phyloP scores from a whole-genome alignment of 2,888 invertebrate genomes.

The Rhagonycha lutea region DNA sequence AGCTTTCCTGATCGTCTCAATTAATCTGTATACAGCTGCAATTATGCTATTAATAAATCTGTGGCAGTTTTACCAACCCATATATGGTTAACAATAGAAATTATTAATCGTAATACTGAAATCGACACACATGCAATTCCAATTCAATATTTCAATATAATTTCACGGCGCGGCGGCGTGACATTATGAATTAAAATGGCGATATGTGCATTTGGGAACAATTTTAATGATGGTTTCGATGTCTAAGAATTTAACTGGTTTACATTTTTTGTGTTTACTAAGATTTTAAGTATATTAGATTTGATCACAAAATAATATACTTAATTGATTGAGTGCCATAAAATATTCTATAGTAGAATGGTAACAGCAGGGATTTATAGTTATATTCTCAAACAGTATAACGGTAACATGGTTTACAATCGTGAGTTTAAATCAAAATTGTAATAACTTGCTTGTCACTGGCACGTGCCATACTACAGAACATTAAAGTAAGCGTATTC shows the following conservation, averaged over 20 bases:
- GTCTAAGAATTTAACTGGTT: background rate
- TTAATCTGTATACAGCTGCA: too few relatives aligned
- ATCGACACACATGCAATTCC: too few relatives aligned
- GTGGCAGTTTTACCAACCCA: too few relatives aligned
- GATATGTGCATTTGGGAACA: background rate
- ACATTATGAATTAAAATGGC: too few relatives aligned
- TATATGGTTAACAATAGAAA: too few relatives aligned
- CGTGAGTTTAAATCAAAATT: constrained; percentile 42
- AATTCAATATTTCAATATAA: too few relatives aligned
- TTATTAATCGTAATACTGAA: too few relatives aligned
- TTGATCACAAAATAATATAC: background rate
- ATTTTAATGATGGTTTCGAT: background rate
- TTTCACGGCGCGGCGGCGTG: too few relatives aligned
- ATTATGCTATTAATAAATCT: too few relatives aligned
- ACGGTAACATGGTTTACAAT: constrained; percentile 2
- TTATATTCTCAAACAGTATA: constrained; percentile 23
- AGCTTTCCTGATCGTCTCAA: too few relatives aligned
- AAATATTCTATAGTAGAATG: constrained; percentile 3
- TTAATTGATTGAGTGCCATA: background rate
- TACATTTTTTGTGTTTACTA: background rate
- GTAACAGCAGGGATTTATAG: constrained; percentile 28
- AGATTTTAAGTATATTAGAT: background rate
- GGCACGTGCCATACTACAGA: constrained; percentile 35
- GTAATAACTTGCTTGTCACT: constrained; percentile 44
- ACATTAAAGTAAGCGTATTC: background rate